These are phyloP conservation scores for Nephotettix cincticeps DNA, from an alignment of 1,140 invertebrate genomes.

Conservation along the genomic window DNA sequence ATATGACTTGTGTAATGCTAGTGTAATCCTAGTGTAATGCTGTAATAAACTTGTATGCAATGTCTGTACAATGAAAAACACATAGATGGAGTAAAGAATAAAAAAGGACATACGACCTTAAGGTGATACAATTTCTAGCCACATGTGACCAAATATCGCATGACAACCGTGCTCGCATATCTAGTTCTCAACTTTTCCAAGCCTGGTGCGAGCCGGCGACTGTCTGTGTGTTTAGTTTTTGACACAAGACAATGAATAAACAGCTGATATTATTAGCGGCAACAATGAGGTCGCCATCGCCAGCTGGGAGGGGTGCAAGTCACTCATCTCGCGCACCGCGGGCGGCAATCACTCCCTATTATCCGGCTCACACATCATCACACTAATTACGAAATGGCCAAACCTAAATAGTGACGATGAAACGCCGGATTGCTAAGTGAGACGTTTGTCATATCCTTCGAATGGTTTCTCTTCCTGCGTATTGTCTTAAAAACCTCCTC, in stretches of 20 bases:
- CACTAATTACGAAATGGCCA: constrained; percentile 14
- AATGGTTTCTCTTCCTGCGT: too few species aligned
- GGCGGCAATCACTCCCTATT: constrained; percentile 15
- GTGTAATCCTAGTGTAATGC: too few species aligned
- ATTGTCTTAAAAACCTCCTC: too few species aligned
- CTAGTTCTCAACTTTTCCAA: too few species aligned
- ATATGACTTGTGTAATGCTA: too few species aligned
- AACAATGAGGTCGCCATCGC: constrained; percentile 2
- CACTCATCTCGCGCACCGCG: constrained; percentile 13
- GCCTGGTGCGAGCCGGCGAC: not conserved
- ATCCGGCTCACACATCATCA: constrained; percentile 1
- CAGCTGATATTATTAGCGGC: constrained; percentile 10
- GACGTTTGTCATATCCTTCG: not conserved
- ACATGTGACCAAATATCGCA: too few species aligned
- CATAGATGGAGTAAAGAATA: too few species aligned
- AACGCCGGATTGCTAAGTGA: not conserved
- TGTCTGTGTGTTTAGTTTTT: constrained; percentile 18
- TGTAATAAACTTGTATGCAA: too few species aligned
- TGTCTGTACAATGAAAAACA: too few species aligned
- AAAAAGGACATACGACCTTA: too few species aligned
- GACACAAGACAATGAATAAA: constrained; percentile 17
- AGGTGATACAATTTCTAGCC: too few species aligned
- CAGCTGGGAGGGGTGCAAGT: constrained; percentile 8
- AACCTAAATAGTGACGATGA: not conserved
- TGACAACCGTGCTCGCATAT: too few species aligned